Evolutionary conservation across 2,888 invertebrate genomes (phyloP).

Genomic region (Phengaris arion): DNA sequence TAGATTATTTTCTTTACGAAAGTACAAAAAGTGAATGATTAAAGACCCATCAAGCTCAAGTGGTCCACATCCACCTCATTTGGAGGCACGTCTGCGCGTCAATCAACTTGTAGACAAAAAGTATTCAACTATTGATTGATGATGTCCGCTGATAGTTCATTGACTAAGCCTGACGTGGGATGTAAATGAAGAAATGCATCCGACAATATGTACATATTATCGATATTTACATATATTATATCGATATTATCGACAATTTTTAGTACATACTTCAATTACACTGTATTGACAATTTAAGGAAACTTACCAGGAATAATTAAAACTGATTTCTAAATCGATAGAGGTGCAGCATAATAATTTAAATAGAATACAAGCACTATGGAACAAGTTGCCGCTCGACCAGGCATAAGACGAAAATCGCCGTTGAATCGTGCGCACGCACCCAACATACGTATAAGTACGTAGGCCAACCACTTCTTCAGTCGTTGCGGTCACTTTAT

Average conservation of each 20-base stretch:
- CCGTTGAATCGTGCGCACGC: no score
- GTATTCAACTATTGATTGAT: slow-evolving; percentile 66
- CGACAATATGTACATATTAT: not conserved
- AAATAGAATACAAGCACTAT: no score
- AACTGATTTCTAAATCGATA: no score
- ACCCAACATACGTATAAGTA: no score
- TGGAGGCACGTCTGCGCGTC: slow-evolving; percentile 70
- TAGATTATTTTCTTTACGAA: slow-evolving; percentile 11
- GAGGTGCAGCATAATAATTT: no score
- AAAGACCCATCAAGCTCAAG: slow-evolving; percentile 37
- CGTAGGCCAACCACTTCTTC: no score
- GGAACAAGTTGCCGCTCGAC: no score
- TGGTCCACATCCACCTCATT: slow-evolving; percentile 58
- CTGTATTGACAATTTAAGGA: no score
- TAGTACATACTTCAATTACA: not conserved
- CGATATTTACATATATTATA: not conserved
- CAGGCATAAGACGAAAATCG: no score
- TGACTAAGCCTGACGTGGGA: slow-evolving; percentile 44
- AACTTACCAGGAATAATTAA: no score
- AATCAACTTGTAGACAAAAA: slow-evolving; percentile 59
- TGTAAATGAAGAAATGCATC: slow-evolving; percentile 32
- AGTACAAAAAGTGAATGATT: slow-evolving; percentile 30
- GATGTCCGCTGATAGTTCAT: slow-evolving; percentile 58
- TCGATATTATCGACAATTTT: not conserved
- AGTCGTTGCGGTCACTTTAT: no score